Conservation (phyloP, 2,113 vertebrate species). For the Chloropsis cyanopogon region DNA sequence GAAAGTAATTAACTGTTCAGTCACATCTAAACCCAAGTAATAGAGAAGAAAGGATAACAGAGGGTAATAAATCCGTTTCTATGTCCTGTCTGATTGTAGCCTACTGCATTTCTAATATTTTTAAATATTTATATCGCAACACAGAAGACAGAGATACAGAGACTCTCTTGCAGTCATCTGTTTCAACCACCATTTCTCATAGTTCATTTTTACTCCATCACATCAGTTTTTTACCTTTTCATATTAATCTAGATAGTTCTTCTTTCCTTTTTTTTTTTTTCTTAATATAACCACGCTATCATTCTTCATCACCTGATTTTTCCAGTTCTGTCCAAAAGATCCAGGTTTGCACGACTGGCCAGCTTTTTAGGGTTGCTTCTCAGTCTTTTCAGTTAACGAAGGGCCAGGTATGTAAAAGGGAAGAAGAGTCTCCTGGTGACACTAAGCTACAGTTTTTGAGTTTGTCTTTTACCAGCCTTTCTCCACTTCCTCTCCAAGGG, state of each 20-base stretch:
- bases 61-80: background rate
- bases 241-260: background rate
- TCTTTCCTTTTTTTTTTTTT: background rate
- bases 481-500: background rate
- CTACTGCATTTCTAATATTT: background rate
- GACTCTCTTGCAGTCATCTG: background rate
- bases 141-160: background rate
- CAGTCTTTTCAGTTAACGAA: background rate
- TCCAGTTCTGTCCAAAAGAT: background rate
- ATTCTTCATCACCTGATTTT: background rate
- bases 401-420: background rate
- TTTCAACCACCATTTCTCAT: background rate
- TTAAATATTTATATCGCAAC: background rate
- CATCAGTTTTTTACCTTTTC: background rate
- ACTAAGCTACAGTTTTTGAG: background rate
- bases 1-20: background rate
- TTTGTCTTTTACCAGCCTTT: background rate
- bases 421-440: background rate
- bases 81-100: background rate
- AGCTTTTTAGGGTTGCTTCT: background rate
- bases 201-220: background rate
- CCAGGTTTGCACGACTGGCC: background rate
- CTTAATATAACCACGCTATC: background rate
- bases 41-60: background rate
- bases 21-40: background rate